Evolutionary conservation across 2,888 invertebrate genomes (phyloP), one percentile per base, ranked within the genome.

Genomic region (Abscondita cerata): DNA sequence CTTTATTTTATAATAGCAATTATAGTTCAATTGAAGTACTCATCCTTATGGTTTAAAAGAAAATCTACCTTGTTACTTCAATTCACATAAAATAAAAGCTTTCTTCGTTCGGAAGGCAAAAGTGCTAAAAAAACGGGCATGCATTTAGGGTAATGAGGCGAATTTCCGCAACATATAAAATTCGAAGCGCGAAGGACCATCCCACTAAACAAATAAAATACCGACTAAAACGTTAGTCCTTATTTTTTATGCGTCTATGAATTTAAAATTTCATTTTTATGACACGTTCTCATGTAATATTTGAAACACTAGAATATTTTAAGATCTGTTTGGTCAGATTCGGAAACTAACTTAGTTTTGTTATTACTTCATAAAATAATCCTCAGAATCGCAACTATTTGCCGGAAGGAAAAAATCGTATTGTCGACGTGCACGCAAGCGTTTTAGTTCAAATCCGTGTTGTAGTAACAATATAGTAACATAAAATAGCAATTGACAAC

Each of bases 221-320:
- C 57, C 57, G 57, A 57, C 62, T 62, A 62, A 62, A 62, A 57
- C 62, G 53, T 53, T 25, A 62, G 50, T 57, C 57, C 62, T 62
- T 62, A 57, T 53, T 62, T 62, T 62, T 62, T 62, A 62, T 62
- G 57, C 40, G 52, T 44, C 62, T 58, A 62, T 62, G 62, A 62
- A 62, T 62, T 62, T 62, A 40, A 57, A 62, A 62, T 62, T 62
- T 57, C 52, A 57, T 51, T 62, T 62, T 62, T 62, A 62, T 57
- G 61, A 52, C 56, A 56, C 56, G 41, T 62, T 40, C 34, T 56
- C 52, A 40, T 53, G 57, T 57, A 47, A 57, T 57, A 50, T 62
- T 31, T 62, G 38, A 33, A 47, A 25, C 20, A 58, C 48, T 57
- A 57, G 57, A 57, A 57, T 34, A 52, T 25, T 52, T 40, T 41